These are phyloP conservation scores for Pteronotus mesoamericanus DNA, from an alignment of 2,797 vertebrate genomes.

Conservation along the genomic window DNA sequence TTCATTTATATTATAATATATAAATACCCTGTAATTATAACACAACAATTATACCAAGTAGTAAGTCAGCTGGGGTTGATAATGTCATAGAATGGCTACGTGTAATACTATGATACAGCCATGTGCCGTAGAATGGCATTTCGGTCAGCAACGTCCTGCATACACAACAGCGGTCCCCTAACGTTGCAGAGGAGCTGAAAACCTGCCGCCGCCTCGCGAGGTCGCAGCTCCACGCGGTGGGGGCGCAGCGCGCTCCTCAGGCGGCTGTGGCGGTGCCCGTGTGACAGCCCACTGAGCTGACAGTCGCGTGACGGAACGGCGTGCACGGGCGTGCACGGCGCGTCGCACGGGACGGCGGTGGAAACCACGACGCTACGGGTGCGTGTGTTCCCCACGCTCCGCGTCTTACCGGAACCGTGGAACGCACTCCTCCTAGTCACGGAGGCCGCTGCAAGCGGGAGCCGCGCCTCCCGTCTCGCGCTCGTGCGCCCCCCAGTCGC, in stretches of 20 bases:
- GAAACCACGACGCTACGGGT: too few species aligned
- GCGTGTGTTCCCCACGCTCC: too few species aligned
- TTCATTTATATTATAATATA: background rate
- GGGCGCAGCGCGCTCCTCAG: accelerated
- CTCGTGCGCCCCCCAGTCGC: background rate
- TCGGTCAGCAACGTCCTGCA: background rate
- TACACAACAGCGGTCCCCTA: too few species aligned
- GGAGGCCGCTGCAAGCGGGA: background rate
- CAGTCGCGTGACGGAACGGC: accelerated
- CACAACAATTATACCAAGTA: accelerated
- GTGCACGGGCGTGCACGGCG: too few species aligned
- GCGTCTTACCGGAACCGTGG: too few species aligned
- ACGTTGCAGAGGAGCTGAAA: too few species aligned
- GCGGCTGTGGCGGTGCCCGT: background rate
- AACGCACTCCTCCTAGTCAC: background rate
- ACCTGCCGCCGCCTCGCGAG: background rate
- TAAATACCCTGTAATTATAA: background rate
- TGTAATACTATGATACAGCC: background rate
- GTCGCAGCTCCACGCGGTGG: accelerated
- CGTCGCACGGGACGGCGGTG: too few species aligned
- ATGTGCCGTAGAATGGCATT: background rate
- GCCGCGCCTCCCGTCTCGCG: background rate
- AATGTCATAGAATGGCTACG: background rate
- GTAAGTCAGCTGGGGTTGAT: background rate
- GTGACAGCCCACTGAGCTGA: background rate